Evolutionary conservation across 2,113 vertebrate genomes (phyloP).

Genomic region (Meriones unguiculatus): DNA sequence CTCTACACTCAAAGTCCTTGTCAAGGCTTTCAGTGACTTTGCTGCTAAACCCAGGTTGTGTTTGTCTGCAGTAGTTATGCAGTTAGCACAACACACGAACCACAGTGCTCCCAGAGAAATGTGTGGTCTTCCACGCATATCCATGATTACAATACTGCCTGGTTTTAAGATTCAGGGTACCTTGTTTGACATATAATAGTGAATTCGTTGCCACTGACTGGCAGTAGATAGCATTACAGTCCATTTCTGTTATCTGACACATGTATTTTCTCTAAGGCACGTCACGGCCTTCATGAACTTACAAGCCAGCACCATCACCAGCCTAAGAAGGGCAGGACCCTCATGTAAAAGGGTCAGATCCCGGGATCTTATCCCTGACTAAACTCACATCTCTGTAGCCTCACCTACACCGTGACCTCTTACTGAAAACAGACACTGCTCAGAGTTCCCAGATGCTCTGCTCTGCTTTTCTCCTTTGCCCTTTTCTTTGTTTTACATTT

Average conservation of each 20-base stretch:
- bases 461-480: neutral
- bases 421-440: neutral
- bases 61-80: neutral
- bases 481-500: slow-evolving; percentile 2
- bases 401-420: neutral
- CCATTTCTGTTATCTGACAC: neutral
- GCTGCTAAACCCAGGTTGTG: neutral
- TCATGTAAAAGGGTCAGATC: neutral
- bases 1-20: neutral
- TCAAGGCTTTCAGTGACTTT: neutral
- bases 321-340: neutral
- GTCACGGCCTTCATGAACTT: neutral
- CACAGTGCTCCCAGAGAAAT: neutral
- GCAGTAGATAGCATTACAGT: neutral
- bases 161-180: neutral
- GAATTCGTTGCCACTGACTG: neutral
- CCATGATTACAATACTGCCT: neutral
- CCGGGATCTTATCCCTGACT: neutral
- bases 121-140: neutral
- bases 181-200: neutral
- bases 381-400: neutral
- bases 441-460: neutral
- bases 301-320: neutral
- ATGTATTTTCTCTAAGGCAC: neutral
- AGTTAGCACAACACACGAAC: neutral